A percentile compares a stretch with the other conserved stretches of the same genome.
These are phyloP conservation scores for Tympanoctomys barrerae DNA, from an alignment of 2,797 vertebrate genomes.

Conservation along the genomic window DNA sequence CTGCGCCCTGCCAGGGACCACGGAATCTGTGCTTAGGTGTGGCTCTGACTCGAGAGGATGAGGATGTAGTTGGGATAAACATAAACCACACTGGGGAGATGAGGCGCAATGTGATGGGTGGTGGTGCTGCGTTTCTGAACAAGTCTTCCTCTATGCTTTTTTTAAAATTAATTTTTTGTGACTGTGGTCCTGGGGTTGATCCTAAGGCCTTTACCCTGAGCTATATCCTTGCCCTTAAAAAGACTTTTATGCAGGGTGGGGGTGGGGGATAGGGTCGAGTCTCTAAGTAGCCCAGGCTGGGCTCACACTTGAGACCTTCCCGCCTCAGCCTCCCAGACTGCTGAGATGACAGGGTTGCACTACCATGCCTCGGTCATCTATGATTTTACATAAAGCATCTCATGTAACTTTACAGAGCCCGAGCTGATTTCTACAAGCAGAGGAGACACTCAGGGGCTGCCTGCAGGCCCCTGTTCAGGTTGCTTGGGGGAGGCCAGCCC, in stretches of 20 bases:
- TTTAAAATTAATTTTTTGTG: too few species aligned
- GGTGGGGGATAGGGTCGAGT: neutral
- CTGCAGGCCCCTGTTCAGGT: fast-evolving
- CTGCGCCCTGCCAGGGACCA: neutral
- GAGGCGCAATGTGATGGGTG: too few species aligned
- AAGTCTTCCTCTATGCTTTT: neutral
- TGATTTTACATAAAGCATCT: neutral
- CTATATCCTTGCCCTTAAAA: neutral
- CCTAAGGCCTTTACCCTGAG: neutral
- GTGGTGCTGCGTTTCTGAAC: neutral
- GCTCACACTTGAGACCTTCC: neutral
- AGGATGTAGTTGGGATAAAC: neutral
- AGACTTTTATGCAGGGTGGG: too few species aligned
- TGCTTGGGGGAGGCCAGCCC: neutral
- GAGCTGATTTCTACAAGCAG: neutral
- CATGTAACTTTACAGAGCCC: neutral
- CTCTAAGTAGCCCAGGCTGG: neutral
- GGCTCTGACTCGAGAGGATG: neutral
- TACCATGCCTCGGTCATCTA: neutral
- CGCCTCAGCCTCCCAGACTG: neutral
- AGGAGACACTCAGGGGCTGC: neutral
- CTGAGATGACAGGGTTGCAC: neutral
- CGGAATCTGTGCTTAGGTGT: neutral
- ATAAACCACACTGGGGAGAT: neutral
- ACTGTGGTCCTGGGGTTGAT: neutral